phyloP scores from a whole-genome alignment of 30 jellyfish, hydroid and myxozoan species.

The Morbakka virulenta region DNA sequence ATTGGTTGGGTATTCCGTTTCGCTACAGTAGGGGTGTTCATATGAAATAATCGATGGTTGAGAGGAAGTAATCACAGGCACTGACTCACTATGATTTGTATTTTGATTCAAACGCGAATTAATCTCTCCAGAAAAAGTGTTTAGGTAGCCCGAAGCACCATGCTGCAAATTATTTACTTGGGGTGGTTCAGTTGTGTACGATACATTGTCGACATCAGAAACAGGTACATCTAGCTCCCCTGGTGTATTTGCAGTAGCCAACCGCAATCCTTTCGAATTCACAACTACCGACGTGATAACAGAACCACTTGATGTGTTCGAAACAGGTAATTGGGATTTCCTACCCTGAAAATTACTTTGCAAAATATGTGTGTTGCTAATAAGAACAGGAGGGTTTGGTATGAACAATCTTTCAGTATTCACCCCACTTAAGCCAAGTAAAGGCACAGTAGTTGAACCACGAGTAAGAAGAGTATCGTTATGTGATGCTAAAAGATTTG shows the following conservation, averaged over 20 bases:
- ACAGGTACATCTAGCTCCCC: not conserved
- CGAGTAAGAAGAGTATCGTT: too few relatives aligned
- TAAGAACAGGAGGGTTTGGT: too few relatives aligned
- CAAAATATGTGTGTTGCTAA: too few relatives aligned
- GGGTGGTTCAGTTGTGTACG: too few relatives aligned
- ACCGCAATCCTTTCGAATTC: not conserved
- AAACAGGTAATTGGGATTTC: too few relatives aligned
- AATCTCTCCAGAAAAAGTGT: not conserved
- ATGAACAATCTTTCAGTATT: too few relatives aligned
- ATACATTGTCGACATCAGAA: not conserved
- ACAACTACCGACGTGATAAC: not conserved
- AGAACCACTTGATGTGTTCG: too few relatives aligned
- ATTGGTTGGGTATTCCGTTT: not conserved
- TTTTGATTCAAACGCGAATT: not conserved
- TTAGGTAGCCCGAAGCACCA: not conserved
- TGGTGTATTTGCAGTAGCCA: not conserved
- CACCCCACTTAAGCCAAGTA: too few relatives aligned
- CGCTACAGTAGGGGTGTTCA: not conserved
- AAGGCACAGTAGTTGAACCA: too few relatives aligned
- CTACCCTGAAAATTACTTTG: too few relatives aligned
- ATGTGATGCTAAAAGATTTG: too few relatives aligned
- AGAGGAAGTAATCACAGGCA: not conserved
- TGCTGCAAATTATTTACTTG: not conserved
- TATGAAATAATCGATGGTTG: not conserved
- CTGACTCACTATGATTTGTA: not conserved